Percentiles rank a stretch among this genome's conserved stretches.
Conservation (phyloP, 1,140 invertebrate genomes). For the Drosophila santomea region DNA sequence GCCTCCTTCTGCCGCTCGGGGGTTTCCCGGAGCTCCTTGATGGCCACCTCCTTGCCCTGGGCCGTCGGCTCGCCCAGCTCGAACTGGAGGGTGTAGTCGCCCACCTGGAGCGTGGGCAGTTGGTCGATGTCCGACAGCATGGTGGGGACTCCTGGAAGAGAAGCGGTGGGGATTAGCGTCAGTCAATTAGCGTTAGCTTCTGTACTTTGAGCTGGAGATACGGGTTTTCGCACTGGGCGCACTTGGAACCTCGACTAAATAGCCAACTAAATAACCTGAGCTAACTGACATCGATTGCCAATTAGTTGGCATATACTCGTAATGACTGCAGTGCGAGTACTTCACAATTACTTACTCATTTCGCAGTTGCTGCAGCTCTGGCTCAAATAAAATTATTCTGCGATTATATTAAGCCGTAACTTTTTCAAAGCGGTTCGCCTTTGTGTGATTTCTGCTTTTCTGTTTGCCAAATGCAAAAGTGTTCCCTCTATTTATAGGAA, state of each 20-base stretch:
- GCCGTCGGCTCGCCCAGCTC: slow-evolving; percentile 88
- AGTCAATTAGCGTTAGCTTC: slow-evolving; percentile 35
- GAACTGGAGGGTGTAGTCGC: slow-evolving; percentile 88
- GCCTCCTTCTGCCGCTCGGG: slow-evolving; percentile 88
- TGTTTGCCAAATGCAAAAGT: slow-evolving; percentile 31
- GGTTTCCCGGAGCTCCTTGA: slow-evolving; percentile 89
- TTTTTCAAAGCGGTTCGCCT: neutral
- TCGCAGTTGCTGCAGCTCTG: slow-evolving; percentile 43
- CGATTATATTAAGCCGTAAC: slow-evolving; percentile 16
- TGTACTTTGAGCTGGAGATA: slow-evolving; percentile 28
- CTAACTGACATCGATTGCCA: slow-evolving; percentile 30
- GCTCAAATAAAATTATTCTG: slow-evolving; percentile 33
- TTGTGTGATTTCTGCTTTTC: slow-evolving; percentile 12
- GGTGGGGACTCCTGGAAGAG: slow-evolving; percentile 86
- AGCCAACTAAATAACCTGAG: slow-evolving; percentile 20
- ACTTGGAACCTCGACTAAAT: slow-evolving; percentile 9
- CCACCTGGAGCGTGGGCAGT: slow-evolving; percentile 88
- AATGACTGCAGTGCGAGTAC: slow-evolving; percentile 37
- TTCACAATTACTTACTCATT: slow-evolving; percentile 75
- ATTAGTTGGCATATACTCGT: slow-evolving; percentile 36
- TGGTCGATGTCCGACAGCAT: slow-evolving; percentile 89
- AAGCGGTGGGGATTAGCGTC: slow-evolving; percentile 22
- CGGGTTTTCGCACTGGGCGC: slow-evolving; percentile 2
- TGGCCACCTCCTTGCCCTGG: slow-evolving; percentile 89
- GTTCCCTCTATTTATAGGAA: slow-evolving; percentile 38